Evolutionary conservation across 2,113 vertebrate species (phyloP), one percentile per base, ranked within the genome.

Genomic region (Marcusenius ussheri): DNA sequence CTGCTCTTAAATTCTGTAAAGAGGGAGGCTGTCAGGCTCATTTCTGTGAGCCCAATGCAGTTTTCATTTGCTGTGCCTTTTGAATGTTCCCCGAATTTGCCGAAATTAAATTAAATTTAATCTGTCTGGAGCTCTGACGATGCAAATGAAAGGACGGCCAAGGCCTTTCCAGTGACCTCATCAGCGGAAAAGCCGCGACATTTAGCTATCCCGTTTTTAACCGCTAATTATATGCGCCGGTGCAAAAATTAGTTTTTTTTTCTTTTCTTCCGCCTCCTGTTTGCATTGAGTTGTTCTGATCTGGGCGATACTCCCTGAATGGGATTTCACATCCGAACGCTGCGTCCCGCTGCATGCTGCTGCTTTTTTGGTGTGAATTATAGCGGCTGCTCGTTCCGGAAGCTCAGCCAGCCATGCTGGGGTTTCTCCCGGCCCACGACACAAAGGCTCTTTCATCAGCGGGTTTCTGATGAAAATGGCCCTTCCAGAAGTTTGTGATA

Each of bases 31-130:
- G 7, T 19, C 31, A 8, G 74, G 15, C 27, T 35, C 21, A 17
- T 83, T 15, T 42, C 1, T 88, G 84, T 87, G 85, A 66, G 90
- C 83, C 0, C 21, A 31, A 1, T 13, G 24, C 83, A 49, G 83
- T 31, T 47, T 91, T 93, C 91, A 93, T 93, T 91, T 92, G 91
- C 74, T 24, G 88, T 46, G 86, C 91, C 88, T 88, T 89, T 91
- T 85, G 56, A 90, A 51, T 62, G 87, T 19, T 35, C 89, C 47
- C 89, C 90, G 90, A 88, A 92, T 87, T 87, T 46, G 86, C 46
- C 62, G 45, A 83, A 83, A 24, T 89, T 66, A 88, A 92, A 94
- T 93, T 90, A 83, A 47, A 88, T 80, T 89, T 89, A 62, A 90
- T 88, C 88, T 90, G 91, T 90, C 90, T 35, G 87, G 4, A 0